Evolutionary conservation across 2,113 vertebrate genomes (phyloP).

Genomic region (Meles meles): DNA sequence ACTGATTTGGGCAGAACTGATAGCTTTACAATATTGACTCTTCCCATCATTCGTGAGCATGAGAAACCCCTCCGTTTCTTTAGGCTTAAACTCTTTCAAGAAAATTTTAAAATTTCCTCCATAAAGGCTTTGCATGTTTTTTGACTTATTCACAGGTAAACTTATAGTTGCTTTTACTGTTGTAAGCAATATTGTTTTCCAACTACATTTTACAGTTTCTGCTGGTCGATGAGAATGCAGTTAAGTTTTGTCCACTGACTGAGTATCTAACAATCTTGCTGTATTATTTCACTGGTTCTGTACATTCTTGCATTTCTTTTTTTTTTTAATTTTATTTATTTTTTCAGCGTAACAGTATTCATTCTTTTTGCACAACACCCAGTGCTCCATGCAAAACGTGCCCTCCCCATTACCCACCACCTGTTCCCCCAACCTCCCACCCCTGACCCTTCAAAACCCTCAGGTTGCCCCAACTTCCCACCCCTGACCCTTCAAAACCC

Average conservation of each 20-base stretch:
- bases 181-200: background rate
- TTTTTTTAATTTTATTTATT: too few species aligned
- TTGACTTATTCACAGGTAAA: background rate
- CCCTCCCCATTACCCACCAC: too few species aligned
- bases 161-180: background rate
- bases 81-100: background rate
- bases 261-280: background rate
- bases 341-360: too few species aligned
- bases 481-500: too few species aligned
- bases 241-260: background rate
- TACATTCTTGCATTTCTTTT: background rate
- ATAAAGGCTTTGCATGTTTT: background rate
- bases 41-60: background rate
- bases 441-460: too few species aligned
- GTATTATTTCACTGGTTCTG: background rate
- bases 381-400: too few species aligned
- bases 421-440: too few species aligned
- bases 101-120: background rate
- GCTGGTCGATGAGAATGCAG: background rate
- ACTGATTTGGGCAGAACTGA: background rate
- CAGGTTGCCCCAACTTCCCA: too few species aligned
- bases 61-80: background rate
- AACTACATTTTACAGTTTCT: background rate
- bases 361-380: too few species aligned
- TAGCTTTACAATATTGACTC: background rate